Conservation (phyloP, 2,888 invertebrate species). For the Neria commutata region DNA sequence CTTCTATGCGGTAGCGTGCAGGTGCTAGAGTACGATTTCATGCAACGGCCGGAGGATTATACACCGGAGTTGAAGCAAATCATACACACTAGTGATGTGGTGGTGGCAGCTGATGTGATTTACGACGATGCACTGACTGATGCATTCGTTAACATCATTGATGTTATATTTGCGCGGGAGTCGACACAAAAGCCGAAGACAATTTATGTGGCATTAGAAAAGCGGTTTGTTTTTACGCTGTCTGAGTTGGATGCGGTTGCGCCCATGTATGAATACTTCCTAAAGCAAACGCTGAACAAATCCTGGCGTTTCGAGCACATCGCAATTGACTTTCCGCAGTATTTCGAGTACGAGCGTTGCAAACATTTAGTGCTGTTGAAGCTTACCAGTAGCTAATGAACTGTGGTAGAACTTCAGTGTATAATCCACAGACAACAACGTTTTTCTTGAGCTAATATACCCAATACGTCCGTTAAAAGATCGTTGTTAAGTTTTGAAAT, state of each 20-base stretch:
- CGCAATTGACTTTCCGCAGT: slow-evolving; percentile 76
- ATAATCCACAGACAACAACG: no score
- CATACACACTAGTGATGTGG: slow-evolving; percentile 68
- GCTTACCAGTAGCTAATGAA: no score
- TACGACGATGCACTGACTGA: slow-evolving; percentile 84
- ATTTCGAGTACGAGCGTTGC: slow-evolving; percentile 80
- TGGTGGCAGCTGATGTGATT: slow-evolving; percentile 86
- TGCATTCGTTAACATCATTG: slow-evolving; percentile 76
- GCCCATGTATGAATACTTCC: slow-evolving; percentile 85
- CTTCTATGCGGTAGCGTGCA: slow-evolving; percentile 65
- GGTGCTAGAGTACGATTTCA: slow-evolving; percentile 75
- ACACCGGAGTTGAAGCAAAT: slow-evolving; percentile 64
- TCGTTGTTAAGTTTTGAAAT: no score
- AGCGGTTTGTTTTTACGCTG: slow-evolving; percentile 84
- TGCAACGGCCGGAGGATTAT: slow-evolving; percentile 63
- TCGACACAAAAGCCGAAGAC: slow-evolving; percentile 62
- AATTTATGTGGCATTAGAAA: slow-evolving; percentile 80
- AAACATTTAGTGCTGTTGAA: slow-evolving; percentile 79
- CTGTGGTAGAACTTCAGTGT: no score
- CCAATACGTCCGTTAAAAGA: no score
- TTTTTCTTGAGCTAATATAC: no score
- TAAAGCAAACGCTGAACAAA: slow-evolving; percentile 61
- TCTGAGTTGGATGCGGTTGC: slow-evolving; percentile 82
- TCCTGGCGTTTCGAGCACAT: slow-evolving; percentile 68
- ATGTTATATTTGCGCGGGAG: slow-evolving; percentile 66